These are phyloP conservation scores for Botia almorhae DNA, from an alignment of 2,797 vertebrate species.

Conservation along the genomic window DNA sequence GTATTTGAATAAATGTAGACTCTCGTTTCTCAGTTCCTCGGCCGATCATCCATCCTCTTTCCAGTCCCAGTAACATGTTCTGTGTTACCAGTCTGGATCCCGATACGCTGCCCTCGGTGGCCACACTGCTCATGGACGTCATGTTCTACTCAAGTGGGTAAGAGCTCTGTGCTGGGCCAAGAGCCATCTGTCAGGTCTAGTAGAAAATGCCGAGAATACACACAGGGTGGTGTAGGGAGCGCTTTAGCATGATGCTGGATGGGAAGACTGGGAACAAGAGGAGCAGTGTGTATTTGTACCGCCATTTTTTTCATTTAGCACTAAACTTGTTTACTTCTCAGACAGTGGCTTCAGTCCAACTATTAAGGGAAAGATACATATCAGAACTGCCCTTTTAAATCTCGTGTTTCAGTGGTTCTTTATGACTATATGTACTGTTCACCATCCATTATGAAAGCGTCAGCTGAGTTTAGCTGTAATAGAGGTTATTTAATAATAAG, in stretches of 20 bases:
- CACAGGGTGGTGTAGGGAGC: constrained; percentile 1
- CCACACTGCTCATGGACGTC: constrained; percentile 98
- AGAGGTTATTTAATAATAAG: constrained; percentile 27
- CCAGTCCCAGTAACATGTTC: constrained; percentile 98
- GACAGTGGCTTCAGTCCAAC: constrained; percentile 5
- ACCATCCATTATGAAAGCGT: constrained; percentile 2
- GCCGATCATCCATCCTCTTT: constrained; percentile 95
- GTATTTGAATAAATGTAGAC: not conserved
- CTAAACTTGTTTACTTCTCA: constrained; percentile 15
- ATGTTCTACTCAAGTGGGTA: constrained; percentile 99
- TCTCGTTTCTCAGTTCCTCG: constrained; percentile 84
- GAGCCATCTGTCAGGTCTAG: constrained; percentile 55
- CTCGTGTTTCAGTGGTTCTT: constrained; percentile 16
- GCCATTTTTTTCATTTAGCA: not conserved
- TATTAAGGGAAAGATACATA: not conserved
- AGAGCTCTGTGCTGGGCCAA: constrained; percentile 53
- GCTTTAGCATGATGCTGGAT: not conserved
- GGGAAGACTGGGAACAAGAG: constrained; percentile 3
- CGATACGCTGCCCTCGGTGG: constrained; percentile 92
- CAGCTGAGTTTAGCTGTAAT: constrained; percentile 19
- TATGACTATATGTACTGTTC: constrained; percentile 3
- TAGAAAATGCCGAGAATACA: constrained; percentile 29
- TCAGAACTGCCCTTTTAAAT: not conserved
- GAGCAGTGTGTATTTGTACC: not conserved
- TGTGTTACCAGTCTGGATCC: constrained; percentile 99